Conservation (phyloP, 2,797 vertebrate genomes). For the Telmatherina bonti region DNA sequence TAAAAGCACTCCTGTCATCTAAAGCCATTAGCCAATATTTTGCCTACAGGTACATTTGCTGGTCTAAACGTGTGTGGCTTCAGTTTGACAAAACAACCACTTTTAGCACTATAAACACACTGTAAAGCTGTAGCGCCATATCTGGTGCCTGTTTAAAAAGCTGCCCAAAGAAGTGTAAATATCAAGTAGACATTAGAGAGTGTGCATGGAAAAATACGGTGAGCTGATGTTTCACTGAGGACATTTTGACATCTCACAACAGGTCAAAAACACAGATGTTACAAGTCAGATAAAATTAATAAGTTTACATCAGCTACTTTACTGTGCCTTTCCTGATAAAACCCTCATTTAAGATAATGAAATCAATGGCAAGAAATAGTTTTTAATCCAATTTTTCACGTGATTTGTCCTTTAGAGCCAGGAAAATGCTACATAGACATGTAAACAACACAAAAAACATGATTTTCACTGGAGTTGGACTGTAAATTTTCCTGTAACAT, state of each 20-base stretch:
- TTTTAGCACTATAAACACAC: neutral
- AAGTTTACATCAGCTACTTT: too few species aligned
- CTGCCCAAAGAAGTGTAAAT: neutral
- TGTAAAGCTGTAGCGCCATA: neutral
- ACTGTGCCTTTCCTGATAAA: too few species aligned
- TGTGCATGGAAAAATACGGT: too few species aligned
- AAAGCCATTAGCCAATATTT: constrained; percentile 35
- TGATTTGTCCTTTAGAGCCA: too few species aligned
- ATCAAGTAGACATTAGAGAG: neutral
- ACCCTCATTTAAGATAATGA: too few species aligned
- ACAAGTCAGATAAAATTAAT: neutral
- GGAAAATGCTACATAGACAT: too few species aligned
- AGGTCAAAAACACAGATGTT: neutral
- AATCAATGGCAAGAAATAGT: too few species aligned
- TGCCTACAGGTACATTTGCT: constrained; percentile 32
- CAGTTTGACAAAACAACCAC: neutral
- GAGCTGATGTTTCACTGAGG: neutral
- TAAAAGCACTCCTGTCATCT: constrained; percentile 39
- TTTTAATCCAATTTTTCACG: too few species aligned
- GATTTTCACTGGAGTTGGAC: too few species aligned
- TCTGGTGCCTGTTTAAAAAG: neutral
- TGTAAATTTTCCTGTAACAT: too few species aligned
- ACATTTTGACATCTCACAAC: neutral
- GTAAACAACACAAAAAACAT: too few species aligned
- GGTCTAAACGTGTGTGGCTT: neutral